phyloP scores from a whole-genome alignment of 2,797 vertebrate species.

The Fratercula arctica region DNA sequence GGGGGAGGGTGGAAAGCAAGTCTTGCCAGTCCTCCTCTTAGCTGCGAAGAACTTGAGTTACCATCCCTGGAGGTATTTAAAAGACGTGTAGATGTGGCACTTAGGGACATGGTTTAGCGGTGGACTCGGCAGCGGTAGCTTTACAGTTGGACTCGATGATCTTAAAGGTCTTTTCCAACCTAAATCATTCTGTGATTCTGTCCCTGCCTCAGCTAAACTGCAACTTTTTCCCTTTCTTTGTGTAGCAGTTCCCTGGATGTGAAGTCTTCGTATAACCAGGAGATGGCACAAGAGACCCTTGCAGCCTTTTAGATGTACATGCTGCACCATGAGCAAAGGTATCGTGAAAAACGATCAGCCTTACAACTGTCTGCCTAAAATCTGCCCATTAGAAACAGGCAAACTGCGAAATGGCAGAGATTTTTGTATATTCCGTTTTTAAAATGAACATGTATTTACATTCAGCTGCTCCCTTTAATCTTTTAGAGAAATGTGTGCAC shows the following conservation, averaged over 20 bases:
- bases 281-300: conserved; percentile 41
- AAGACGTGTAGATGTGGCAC: background rate
- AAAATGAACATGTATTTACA: background rate
- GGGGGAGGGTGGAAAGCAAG: background rate
- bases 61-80: background rate
- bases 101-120: background rate
- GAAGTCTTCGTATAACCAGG: background rate
- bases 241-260: background rate
- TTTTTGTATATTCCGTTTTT: background rate
- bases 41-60: background rate
- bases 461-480: background rate
- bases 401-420: background rate
- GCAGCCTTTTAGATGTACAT: fast-evolving
- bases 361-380: background rate
- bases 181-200: background rate
- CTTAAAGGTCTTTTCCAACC: background rate
- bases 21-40: fast-evolving
- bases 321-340: fast-evolving
- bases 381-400: background rate
- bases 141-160: background rate
- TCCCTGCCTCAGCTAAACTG: background rate
- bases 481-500: background rate
- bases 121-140: background rate
- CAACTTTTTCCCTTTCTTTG: background rate
- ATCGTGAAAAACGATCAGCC: fast-evolving